Base-by-base conservation (phyloP, 2,888 invertebrate genomes). In the Vesta saturnalis region DNA sequence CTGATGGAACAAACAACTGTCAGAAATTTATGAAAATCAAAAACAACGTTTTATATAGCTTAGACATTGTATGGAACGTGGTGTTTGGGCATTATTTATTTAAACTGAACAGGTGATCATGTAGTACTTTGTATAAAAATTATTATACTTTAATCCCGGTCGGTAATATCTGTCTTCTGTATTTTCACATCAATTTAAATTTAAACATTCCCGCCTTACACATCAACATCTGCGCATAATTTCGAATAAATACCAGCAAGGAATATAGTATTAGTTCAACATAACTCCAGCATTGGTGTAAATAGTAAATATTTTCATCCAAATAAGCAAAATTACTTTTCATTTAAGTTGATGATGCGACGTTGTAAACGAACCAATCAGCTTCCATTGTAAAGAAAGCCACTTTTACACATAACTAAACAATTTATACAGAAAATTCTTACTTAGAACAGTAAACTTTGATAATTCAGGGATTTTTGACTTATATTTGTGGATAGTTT, bases 361-460 rank as follows among this genome's bases (percentile, higher is more conserved):
- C 77, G 76, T 77, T 73, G 76, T 78, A 78, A 76, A 76, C 75
- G 68, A 64, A 67, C 77, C 75, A 76, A 79, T 78, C 62, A 69
- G 60, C 56, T 15, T 18, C 14, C 12, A 68, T 46, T 60, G 10
- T 23, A 12, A 18, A 55, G 8, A 56, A 75, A 77, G 76, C 62
- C 72, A 12, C 52, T 19, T 66, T 73, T 47, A 77, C 74, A 72
- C 67, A 59, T 55, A 64, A 6, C 16, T 57, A 21, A 46, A 23
- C 4, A 3, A 18, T 49, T 54, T 59, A 19, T 15, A 18, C 39
- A 58, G 14, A 58, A 35, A 19, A 12, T 30, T 56, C 2, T 14
- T 15, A 14, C 14, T 43, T 30, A 15, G 5, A 2, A 5, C n/a
- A n/a, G 12, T 54, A 6, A 54, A 6, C 12, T 2, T 39, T 39